Conservation (phyloP, 2,888 invertebrate species). For the Nezara viridula region DNA sequence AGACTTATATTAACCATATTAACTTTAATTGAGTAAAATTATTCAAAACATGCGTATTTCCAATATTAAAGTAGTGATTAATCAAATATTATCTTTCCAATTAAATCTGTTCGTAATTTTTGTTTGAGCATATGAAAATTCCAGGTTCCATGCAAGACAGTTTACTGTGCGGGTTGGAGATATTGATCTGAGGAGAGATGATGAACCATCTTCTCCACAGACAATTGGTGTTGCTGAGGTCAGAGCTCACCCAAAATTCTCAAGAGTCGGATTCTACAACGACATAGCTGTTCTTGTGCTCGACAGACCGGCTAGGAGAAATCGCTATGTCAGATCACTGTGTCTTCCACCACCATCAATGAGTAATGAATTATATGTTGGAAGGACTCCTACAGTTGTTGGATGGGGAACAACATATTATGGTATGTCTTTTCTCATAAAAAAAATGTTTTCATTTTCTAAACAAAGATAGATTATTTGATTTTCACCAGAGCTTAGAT, state of each 20-base stretch:
- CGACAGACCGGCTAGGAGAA: conserved; percentile 81
- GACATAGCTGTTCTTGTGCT: conserved; percentile 90
- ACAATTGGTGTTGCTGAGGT: conserved; percentile 84
- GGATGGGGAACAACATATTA: conserved; percentile 95
- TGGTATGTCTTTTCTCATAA: conserved; percentile 70
- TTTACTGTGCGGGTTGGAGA: conserved; percentile 92
- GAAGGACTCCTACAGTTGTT: conserved; percentile 86
- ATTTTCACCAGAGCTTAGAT: no score
- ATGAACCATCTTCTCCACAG: conserved; percentile 87
- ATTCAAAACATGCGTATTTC: no score
- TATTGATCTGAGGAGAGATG: conserved; percentile 86
- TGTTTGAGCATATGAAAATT: conserved; percentile 51
- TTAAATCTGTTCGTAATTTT: conserved; percentile 33
- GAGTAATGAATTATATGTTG: conserved; percentile 77
- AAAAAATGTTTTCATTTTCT: neutral
- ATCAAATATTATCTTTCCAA: neutral
- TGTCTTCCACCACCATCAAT: conserved; percentile 78
- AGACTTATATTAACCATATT: no score
- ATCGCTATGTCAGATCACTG: conserved; percentile 88
- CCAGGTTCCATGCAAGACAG: conserved; percentile 88
- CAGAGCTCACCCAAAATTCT: conserved; percentile 87
- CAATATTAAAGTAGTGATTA: no score
- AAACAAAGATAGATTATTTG: neutral
- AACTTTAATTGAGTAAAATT: no score
- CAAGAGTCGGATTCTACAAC: conserved; percentile 92